phyloP scores from a whole-genome alignment of 2,888 invertebrate genomes.

The Neoascia interrupta region DNA sequence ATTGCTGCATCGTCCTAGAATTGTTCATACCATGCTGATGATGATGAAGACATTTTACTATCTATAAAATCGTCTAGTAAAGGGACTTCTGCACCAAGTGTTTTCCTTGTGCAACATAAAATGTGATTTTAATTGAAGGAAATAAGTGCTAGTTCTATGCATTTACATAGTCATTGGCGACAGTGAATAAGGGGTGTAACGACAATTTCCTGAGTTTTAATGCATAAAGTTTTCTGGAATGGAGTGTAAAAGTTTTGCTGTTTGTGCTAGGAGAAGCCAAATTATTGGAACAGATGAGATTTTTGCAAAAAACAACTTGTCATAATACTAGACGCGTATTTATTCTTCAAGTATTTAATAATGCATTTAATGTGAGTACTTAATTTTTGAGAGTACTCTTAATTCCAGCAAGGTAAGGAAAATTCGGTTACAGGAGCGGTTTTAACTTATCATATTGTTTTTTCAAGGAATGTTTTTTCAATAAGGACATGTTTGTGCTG shows the following conservation, averaged over 20 bases:
- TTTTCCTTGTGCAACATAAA: slow-evolving; percentile 67
- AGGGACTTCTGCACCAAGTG: slow-evolving; percentile 55
- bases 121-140: slow-evolving; percentile 70
- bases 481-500: too few species aligned
- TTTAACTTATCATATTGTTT: too few species aligned
- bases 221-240: slow-evolving; percentile 61
- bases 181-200: slow-evolving; percentile 52
- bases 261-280: slow-evolving; percentile 35
- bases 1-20: slow-evolving; percentile 60
- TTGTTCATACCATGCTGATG: slow-evolving; percentile 60
- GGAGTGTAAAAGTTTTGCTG: slow-evolving; percentile 40
- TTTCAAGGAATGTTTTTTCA: too few species aligned
- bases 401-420: too few species aligned
- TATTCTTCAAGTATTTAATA: not conserved
- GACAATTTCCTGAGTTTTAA: slow-evolving; percentile 62
- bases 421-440: too few species aligned
- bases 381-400: too few species aligned
- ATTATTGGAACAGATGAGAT: slow-evolving; percentile 37
- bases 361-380: not conserved
- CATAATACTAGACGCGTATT: not conserved
- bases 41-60: slow-evolving; percentile 64
- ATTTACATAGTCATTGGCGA: slow-evolving; percentile 63
- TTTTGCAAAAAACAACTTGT: slow-evolving; percentile 20
- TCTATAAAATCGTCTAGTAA: slow-evolving; percentile 52
- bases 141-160: slow-evolving; percentile 67